Evolutionary conservation across 2,797 vertebrate genomes (phyloP).

Genomic region (Pipistrellus pipistrellus): DNA sequence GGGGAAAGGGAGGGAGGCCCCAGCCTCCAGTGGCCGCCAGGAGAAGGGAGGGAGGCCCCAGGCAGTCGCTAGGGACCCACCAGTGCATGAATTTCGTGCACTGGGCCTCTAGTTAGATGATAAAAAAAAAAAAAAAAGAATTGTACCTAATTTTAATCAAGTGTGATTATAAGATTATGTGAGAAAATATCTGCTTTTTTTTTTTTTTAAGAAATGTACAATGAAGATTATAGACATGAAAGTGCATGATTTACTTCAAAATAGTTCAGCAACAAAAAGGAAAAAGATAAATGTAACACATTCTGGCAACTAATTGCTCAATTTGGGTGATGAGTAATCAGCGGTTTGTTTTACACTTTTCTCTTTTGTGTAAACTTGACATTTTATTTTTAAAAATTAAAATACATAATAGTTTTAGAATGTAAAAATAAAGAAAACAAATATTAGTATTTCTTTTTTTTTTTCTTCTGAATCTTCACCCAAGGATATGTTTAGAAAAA

Average conservation of each 20-base stretch:
- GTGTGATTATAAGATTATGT: background rate
- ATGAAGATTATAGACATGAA: background rate
- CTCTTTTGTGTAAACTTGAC: background rate
- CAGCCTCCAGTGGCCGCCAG: no score
- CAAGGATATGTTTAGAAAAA: no score
- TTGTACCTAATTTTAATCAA: conserved; percentile 1
- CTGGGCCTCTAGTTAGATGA: background rate
- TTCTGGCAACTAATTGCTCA: background rate
- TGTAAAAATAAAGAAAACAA: no score
- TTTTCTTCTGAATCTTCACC: no score
- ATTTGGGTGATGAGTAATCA: background rate
- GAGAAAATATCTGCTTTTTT: background rate
- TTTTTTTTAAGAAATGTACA: background rate
- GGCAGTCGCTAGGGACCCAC: no score
- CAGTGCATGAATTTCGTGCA: no score
- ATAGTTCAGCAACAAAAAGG: background rate
- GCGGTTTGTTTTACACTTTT: background rate
- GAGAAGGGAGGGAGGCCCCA: no score
- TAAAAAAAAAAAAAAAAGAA: background rate
- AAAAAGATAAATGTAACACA: background rate
- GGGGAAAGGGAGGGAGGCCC: no score
- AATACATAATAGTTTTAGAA: conserved; percentile 9
- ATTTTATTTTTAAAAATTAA: background rate
- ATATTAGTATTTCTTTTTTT: no score
- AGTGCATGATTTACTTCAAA: background rate